Evolutionary conservation across 1,140 invertebrate genomes (phyloP), one percentile per base, ranked within the genome.

Genomic region (Mercenaria mercenaria): DNA sequence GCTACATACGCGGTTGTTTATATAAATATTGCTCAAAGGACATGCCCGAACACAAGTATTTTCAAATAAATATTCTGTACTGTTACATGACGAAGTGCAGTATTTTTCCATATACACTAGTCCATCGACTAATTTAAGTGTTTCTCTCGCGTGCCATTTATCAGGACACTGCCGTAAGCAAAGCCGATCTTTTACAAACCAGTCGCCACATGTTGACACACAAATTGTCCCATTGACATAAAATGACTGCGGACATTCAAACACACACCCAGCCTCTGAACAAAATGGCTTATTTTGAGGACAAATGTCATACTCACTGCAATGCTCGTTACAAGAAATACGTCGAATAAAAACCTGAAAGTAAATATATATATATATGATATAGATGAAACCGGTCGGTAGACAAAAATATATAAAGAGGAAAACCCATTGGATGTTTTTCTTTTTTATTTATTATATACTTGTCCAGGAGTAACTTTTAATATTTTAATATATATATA

Each of bases 221-320:
- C 76, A 79, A 20, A 3, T 79, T 34, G 76, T 52, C 15, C 37
- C 76, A 43, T 79, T 79, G 6, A 79, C 34, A 39, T 29, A 79
- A 26, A 52, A 79, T 26, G 41, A 43, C 29, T 52, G 0, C 29
- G 76, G 76, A 20, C 76, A 79, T 47, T 47, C 29, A 79, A 34
- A 79, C 10, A 56, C 41, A 56, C 76, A 79, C 0, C 76, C 76
- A 26, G n/a, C 76, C 11, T 47, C 43, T 13, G 41, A n/a, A 50
- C 76, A 79, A 26, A 6, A 79, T 20, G 76, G 76, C 32, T 50
- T 47, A 52, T 79, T 10, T 11, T 13, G 18, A 11, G 76, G 76
- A 56, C 76, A 79, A n/a, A 29, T 34, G 4, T n/a, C 76, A 18
- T 13, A n/a, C 2, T 50, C 74, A 23, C 3, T 23, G 29, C 74